Conservation (phyloP, 2,888 invertebrate species). For the Liopterus haemorrhoidalis region DNA sequence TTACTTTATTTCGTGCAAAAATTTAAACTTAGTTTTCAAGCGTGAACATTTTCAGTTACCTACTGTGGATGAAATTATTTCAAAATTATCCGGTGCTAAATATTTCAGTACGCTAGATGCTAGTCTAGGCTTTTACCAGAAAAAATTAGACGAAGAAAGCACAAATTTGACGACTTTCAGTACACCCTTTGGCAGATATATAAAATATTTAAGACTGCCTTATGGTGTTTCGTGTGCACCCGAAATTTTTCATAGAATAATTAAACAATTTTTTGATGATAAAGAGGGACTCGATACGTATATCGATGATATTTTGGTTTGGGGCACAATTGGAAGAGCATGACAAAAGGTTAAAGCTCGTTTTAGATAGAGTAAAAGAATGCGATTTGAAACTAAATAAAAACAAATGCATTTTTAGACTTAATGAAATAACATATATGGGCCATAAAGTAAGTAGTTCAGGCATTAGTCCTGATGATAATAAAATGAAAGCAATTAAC, state of each 20-base stretch:
- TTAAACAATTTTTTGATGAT: constrained; percentile 31
- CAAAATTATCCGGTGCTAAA: too few relatives aligned
- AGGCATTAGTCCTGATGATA: too few relatives aligned
- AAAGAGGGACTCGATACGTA: constrained; percentile 24
- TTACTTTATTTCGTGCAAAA: too few relatives aligned
- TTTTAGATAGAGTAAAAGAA: too few relatives aligned
- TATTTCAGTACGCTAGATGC: too few relatives aligned
- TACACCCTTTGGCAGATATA: constrained; percentile 36
- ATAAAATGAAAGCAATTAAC: constrained; percentile 18
- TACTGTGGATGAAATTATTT: too few relatives aligned
- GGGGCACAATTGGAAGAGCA: constrained; percentile 27
- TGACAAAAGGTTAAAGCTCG: too few relatives aligned
- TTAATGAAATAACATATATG: constrained; percentile 25
- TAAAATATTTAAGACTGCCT: constrained; percentile 31
- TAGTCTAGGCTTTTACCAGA: constrained; percentile 32
- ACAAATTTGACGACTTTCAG: constrained; percentile 33
- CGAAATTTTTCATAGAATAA: constrained; percentile 33
- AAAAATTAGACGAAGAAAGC: constrained; percentile 31
- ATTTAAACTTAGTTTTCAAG: constrained; percentile 34
- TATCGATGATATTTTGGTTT: constrained; percentile 33
- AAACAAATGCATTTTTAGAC: too few relatives aligned
- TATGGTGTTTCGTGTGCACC: too few relatives aligned
- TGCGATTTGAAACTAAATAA: too few relatives aligned
- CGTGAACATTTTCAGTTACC: constrained; percentile 31
- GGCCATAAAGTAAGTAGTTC: constrained; percentile 27